Conservation (phyloP, 2,113 vertebrate genomes). For the Neolamprologus fasciatus region DNA sequence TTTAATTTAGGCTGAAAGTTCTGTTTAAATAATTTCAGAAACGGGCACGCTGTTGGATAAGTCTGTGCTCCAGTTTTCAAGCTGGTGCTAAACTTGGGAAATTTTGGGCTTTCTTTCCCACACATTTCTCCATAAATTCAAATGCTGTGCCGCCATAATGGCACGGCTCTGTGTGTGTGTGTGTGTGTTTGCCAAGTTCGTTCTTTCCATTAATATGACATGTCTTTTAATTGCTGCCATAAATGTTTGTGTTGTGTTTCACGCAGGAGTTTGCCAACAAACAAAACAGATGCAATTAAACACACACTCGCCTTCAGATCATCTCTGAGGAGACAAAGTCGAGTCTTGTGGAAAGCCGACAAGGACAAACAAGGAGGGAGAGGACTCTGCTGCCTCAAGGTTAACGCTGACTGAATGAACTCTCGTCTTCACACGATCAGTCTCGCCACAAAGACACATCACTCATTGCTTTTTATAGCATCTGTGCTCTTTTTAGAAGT, state of each 20-base stretch:
- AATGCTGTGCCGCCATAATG: background rate
- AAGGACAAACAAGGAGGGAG: constrained; percentile 40
- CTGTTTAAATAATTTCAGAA: background rate
- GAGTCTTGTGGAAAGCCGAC: constrained; percentile 18
- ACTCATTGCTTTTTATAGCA: background rate
- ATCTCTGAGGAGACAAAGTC: constrained; percentile 56
- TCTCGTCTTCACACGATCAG: background rate
- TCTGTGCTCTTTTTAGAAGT: background rate
- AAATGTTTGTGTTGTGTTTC: constrained; percentile 71
- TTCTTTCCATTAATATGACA: constrained; percentile 50
- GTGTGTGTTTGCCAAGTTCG: constrained; percentile 34
- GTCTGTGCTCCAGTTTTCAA: background rate
- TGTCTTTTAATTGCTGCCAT: constrained; percentile 67
- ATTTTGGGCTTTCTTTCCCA: background rate
- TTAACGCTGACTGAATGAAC: constrained; percentile 14
- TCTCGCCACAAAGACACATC: background rate
- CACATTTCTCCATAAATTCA: background rate
- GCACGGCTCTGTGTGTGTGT: background rate
- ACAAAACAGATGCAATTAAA: constrained; percentile 69
- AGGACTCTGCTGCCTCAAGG: constrained; percentile 28
- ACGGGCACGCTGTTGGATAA: background rate
- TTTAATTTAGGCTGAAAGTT: background rate
- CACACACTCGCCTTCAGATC: constrained; percentile 52
- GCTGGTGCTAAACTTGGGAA: background rate
- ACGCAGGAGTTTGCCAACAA: constrained; percentile 63